Percentiles rank a stretch among this genome's conserved stretches.
These are phyloP conservation scores for Falco columbarius DNA, from an alignment of 2,797 vertebrate species.

Conservation along the genomic window DNA sequence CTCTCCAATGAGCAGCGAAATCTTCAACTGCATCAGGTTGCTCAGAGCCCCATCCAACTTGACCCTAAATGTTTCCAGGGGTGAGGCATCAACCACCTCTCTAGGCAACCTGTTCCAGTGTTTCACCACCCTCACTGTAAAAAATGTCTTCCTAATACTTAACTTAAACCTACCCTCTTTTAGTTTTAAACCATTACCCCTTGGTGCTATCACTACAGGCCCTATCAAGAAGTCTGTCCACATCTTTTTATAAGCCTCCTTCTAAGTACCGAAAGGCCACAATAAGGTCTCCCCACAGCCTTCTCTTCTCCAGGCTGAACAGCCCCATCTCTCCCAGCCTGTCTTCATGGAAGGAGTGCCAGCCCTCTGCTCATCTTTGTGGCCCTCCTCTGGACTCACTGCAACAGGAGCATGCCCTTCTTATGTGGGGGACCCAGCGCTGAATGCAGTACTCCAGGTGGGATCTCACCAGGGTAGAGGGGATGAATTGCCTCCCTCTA, in stretches of 20 bases:
- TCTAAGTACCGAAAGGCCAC: neutral
- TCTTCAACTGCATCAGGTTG: neutral
- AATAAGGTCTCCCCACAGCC: neutral
- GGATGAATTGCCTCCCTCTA: neutral
- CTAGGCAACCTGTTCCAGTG: neutral
- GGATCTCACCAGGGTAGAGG: neutral
- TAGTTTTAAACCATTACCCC: neutral
- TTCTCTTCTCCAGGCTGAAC: neutral
- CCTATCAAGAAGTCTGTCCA: neutral
- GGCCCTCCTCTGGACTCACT: neutral
- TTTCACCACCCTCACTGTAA: neutral
- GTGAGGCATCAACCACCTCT: rapidly evolving
- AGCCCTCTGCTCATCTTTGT: neutral
- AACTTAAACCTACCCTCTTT: neutral
- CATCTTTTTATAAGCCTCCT: neutral
- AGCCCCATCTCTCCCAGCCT: neutral
- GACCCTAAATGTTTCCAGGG: neutral
- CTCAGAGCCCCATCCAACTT: neutral
- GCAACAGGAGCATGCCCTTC: neutral
- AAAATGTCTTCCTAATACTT: neutral
- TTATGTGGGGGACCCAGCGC: neutral
- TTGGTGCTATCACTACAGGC: neutral
- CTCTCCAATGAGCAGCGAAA: neutral
- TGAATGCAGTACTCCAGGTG: neutral
- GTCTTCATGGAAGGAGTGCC: neutral